phyloP scores from a whole-genome alignment of 2,113 vertebrate species.

The Fregetta grallaria region DNA sequence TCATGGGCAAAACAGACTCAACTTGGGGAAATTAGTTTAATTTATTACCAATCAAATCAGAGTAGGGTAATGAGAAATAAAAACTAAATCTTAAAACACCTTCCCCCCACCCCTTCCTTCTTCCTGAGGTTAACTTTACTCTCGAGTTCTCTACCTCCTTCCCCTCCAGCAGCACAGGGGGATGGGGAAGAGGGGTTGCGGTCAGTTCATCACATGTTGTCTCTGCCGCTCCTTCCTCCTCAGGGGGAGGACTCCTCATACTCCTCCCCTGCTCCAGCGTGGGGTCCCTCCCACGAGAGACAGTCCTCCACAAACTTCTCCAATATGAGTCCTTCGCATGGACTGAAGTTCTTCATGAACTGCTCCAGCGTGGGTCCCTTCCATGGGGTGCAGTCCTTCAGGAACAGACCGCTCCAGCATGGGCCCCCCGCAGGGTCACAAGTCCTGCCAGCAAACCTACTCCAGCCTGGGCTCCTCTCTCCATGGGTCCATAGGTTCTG shows the following conservation, averaged over 20 bases:
- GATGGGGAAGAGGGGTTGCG: rapidly evolving
- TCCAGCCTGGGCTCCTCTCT: neutral
- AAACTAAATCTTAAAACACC: neutral
- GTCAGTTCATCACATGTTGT: neutral
- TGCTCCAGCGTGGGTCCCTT: neutral
- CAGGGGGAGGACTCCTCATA: neutral
- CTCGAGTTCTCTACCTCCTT: neutral
- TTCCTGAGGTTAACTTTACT: neutral
- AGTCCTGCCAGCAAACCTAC: neutral
- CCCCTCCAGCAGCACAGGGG: rapidly evolving
- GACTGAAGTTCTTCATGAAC: neutral
- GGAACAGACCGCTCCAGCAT: neutral
- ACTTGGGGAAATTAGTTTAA: neutral
- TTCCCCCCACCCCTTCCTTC: neutral
- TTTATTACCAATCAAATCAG: neutral
- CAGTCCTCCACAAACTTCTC: neutral
- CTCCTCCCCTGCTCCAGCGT: neutral
- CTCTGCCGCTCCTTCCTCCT: neutral
- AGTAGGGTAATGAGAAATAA: neutral
- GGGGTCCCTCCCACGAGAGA: neutral
- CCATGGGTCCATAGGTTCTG: neutral
- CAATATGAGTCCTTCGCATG: rapidly evolving
- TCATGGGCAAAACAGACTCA: neutral
- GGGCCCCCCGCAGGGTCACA: neutral
- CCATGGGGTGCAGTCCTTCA: rapidly evolving